Evolutionary conservation across 2,113 vertebrate genomes (phyloP), one percentile per base, ranked within the genome.

Genomic region (Muscicapa adusta): DNA sequence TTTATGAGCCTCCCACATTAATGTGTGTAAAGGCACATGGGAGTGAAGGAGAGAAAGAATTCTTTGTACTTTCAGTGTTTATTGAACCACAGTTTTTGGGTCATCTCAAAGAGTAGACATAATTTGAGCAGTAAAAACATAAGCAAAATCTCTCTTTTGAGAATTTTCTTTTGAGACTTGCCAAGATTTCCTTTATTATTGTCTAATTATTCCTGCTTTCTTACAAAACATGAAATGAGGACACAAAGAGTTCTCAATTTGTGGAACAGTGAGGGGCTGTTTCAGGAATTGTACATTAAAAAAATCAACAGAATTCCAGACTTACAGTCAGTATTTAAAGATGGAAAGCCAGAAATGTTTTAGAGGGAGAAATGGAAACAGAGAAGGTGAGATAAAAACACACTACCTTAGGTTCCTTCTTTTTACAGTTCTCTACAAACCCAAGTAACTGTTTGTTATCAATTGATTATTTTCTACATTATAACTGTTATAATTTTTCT

Each of bases 71-170:
- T 77, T 42, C 53, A 34, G 40, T 56, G 60, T 61, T 73, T 85
- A 84, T 47, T 74, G 83, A 90, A 83, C 65, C 18, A 42, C 11
- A 60, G 17, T 47, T 88, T 96, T 89, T 54, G 82, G 85, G 75
- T 91, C 58, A 73, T 33, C 4, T 8, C 16, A 43, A 84, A 70
- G 24, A 36, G 26, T 9, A 84, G 72, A 60, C 42, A 82, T 15
- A 78, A 62, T 81, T 29, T 88, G 50, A 93, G 34, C 50, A 78
- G 63, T 66, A 72, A 70, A 82, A 80, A 31, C 45, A 61, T 56
- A 70, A 53, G 56, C n/a, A 76, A 84, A 92, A 53, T 57, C 24
- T 86, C 45, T 65, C 57, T 77, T 87, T 33, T 73, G 65, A 88
- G 68, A 68, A 54, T 58, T 36, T 77, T 54, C 72, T 90, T 82